Conservation (phyloP, 2,888 invertebrate genomes). For the Melieria omissa region DNA sequence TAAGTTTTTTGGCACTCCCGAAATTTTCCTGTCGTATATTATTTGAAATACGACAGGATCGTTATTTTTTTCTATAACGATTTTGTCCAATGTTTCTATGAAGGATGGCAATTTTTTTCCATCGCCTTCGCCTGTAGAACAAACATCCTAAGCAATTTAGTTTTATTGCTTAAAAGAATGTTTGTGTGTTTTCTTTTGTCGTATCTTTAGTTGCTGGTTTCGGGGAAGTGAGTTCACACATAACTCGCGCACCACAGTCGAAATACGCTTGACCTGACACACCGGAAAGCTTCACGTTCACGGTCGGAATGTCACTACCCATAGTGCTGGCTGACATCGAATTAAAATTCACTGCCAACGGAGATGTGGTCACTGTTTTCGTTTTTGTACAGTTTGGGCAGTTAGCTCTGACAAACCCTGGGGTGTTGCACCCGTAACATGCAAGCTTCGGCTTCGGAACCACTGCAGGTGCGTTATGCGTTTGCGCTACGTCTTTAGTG, state of each 20-base stretch:
- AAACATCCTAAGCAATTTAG: too few relatives aligned
- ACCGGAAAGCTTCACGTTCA: constrained; percentile 30
- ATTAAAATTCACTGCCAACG: not conserved
- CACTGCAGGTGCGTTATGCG: constrained; percentile 11
- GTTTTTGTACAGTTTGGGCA: constrained; percentile 32
- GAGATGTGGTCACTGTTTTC: constrained; percentile 9
- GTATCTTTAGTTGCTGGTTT: too few relatives aligned
- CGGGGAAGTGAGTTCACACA: too few relatives aligned
- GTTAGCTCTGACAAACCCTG: constrained; percentile 32
- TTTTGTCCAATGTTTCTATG: too few relatives aligned
- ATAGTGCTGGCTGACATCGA: not conserved
- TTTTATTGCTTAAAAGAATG: too few relatives aligned
- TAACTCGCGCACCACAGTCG: constrained; percentile 33
- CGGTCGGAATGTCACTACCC: constrained; percentile 20
- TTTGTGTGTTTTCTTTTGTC: too few relatives aligned
- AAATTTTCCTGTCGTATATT: too few relatives aligned
- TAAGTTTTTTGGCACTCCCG: too few relatives aligned
- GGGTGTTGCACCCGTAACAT: constrained; percentile 36
- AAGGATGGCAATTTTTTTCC: too few relatives aligned
- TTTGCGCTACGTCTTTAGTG: constrained; percentile 2
- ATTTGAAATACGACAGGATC: too few relatives aligned
- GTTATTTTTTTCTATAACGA: too few relatives aligned
- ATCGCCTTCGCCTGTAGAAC: too few relatives aligned
- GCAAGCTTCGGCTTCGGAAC: constrained; percentile 32
- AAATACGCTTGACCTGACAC: constrained; percentile 38